Conservation (phyloP, 2,888 invertebrate genomes). For the Crocallis elinguaria region DNA sequence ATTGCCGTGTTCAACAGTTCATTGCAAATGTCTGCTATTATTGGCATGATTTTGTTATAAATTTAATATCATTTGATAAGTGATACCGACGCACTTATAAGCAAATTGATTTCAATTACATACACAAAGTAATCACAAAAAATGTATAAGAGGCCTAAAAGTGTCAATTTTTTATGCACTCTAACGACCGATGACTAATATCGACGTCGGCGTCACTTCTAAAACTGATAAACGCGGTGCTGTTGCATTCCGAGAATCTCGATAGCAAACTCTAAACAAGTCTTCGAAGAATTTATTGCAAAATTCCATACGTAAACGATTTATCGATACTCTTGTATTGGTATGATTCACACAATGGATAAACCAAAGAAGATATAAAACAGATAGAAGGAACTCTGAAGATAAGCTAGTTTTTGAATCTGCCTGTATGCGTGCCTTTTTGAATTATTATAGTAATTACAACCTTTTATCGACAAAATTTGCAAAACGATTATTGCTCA, state of each 20-base stretch:
- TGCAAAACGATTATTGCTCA: slow-evolving; percentile 6
- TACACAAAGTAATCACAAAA: no score
- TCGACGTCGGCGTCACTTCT: slow-evolving; percentile 28
- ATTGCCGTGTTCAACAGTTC: slow-evolving; percentile 3
- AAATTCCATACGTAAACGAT: slow-evolving; percentile 16
- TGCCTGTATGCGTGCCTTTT: slow-evolving; percentile 2
- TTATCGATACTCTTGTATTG: slow-evolving; percentile 13
- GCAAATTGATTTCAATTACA: no score
- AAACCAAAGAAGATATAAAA: background rate
- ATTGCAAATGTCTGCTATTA: slow-evolving; percentile 2
- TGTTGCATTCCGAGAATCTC: slow-evolving; percentile 10
- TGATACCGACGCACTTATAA: slow-evolving; percentile 15
- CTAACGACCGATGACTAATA: no score
- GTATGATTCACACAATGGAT: slow-evolving; percentile 13
- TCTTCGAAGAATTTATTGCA: slow-evolving; percentile 11
- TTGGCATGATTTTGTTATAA: background rate
- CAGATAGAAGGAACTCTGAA: background rate
- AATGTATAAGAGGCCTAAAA: no score
- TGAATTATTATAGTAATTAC: background rate
- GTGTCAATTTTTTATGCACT: no score
- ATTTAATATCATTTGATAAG: background rate
- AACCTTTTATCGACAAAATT: background rate
- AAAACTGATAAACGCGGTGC: slow-evolving; percentile 11
- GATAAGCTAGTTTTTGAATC: slow-evolving; percentile 6
- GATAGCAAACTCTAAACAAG: background rate